A percentile compares a stretch with the other conserved stretches of the same genome.
Evolutionary conservation across 2,113 vertebrate genomes (phyloP).

Genomic region (Chamaetylas fuelleborni): DNA sequence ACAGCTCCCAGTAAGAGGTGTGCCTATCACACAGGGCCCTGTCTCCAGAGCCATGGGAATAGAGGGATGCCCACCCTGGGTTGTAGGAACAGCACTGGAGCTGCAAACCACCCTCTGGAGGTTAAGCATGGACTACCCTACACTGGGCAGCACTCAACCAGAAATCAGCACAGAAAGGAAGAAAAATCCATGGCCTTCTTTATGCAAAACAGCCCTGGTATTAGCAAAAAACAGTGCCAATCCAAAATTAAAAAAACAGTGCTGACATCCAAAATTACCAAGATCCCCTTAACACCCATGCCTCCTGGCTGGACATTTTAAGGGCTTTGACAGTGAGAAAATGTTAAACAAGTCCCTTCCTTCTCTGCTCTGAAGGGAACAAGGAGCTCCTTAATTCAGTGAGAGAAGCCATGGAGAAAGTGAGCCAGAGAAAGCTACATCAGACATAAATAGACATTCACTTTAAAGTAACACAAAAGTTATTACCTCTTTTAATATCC

Average conservation of each 20-base stretch:
- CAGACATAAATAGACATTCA: background rate
- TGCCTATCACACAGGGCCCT: background rate
- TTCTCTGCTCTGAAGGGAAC: background rate
- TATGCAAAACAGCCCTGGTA: background rate
- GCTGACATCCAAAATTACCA: background rate
- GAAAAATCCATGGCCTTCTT: background rate
- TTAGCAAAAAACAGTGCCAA: background rate
- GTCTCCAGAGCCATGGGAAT: background rate
- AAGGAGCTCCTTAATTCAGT: background rate
- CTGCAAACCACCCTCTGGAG: background rate
- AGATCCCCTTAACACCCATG: background rate
- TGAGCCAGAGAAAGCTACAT: background rate
- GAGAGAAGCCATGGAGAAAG: background rate
- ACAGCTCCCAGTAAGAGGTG: background rate
- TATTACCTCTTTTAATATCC: slow-evolving; percentile 48
- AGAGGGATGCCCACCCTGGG: background rate
- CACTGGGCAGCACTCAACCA: background rate
- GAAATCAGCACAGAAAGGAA: background rate
- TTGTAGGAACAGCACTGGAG: background rate
- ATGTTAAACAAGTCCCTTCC: background rate
- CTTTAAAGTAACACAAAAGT: slow-evolving; percentile 4
- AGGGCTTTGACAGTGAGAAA: background rate
- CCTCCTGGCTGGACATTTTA: background rate
- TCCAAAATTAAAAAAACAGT: no score
- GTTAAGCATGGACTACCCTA: background rate